Evolutionary conservation across 2,113 vertebrate species (phyloP).

Genomic region (Austrofundulus limnaeus): DNA sequence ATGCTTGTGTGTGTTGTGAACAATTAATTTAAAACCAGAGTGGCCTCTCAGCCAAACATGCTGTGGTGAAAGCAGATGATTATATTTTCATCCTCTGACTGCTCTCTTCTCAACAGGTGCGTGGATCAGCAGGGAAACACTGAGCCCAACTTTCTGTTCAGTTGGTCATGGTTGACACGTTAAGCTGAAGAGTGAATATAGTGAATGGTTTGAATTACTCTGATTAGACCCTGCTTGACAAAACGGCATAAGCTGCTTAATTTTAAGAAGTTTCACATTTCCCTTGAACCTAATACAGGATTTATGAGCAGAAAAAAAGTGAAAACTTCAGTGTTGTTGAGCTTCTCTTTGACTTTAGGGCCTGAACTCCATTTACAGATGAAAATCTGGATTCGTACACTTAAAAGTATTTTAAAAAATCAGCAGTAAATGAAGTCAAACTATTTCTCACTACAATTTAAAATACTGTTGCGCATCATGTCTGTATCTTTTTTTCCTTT

Average conservation of each 20-base stretch:
- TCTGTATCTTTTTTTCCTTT: not conserved
- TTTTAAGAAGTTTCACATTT: slow-evolving; percentile 70
- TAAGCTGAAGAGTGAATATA: slow-evolving; percentile 60
- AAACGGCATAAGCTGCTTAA: slow-evolving; percentile 74
- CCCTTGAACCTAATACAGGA: slow-evolving; percentile 62
- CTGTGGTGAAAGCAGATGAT: slow-evolving; percentile 5
- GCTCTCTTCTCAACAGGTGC: slow-evolving; percentile 48
- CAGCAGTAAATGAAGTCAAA: slow-evolving; percentile 5
- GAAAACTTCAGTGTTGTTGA: slow-evolving; percentile 41
- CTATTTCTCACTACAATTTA: not conserved
- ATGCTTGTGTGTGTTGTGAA: slow-evolving; percentile 8
- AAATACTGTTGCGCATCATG: slow-evolving; percentile 2
- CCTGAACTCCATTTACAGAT: slow-evolving; percentile 37
- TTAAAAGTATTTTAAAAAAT: slow-evolving; percentile 14
- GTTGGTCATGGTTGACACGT: slow-evolving; percentile 69
- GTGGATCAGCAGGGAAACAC: slow-evolving; percentile 25
- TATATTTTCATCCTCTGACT: slow-evolving; percentile 26
- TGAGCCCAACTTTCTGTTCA: slow-evolving; percentile 56
- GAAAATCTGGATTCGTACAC: slow-evolving; percentile 4
- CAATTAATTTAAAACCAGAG: slow-evolving; percentile 19
- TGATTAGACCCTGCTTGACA: slow-evolving; percentile 67
- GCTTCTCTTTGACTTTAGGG: slow-evolving; percentile 43
- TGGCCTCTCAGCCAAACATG: not conserved
- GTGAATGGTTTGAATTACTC: slow-evolving; percentile 69
- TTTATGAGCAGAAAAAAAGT: slow-evolving; percentile 26